These are phyloP conservation scores for Drosophila falleni DNA, from an alignment of 2,888 invertebrate species.

Conservation along the genomic window DNA sequence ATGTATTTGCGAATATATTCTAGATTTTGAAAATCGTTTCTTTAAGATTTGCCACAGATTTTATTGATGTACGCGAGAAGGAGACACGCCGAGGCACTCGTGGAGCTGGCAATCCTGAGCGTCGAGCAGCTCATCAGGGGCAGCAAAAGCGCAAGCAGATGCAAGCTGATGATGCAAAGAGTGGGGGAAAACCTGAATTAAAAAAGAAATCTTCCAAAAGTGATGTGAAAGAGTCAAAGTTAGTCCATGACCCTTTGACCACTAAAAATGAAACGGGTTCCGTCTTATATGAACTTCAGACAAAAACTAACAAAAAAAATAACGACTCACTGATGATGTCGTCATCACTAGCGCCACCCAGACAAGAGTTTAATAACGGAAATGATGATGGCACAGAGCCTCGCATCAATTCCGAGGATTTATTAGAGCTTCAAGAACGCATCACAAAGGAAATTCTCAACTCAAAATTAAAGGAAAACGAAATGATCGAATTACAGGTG, in stretches of 20 bases:
- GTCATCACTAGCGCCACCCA: constrained; percentile 63
- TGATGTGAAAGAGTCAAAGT: constrained; percentile 13
- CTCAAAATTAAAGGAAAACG: constrained; percentile 85
- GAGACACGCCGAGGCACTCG: constrained; percentile 94
- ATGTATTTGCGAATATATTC: neutral
- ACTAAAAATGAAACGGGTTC: constrained; percentile 22
- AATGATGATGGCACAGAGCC: constrained; percentile 43
- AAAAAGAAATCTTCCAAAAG: constrained; percentile 18
- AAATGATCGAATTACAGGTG: constrained; percentile 85
- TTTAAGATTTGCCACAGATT: constrained; percentile 94
- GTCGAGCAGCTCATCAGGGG: constrained; percentile 37
- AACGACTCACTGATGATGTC: constrained; percentile 30
- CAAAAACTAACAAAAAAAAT: constrained; percentile 23
- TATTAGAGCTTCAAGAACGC: constrained; percentile 85
- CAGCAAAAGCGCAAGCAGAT: constrained; percentile 66
- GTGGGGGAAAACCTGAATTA: constrained; percentile 39
- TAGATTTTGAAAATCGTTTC: neutral
- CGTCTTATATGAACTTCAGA: constrained; percentile 16
- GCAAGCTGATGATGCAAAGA: constrained; percentile 70
- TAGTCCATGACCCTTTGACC: neutral
- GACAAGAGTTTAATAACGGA: constrained; percentile 48
- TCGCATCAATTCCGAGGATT: constrained; percentile 83
- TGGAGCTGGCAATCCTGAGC: constrained; percentile 86
- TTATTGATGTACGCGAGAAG: constrained; percentile 96
- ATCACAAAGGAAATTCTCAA: constrained; percentile 85